Evolutionary conservation across 2,888 invertebrate genomes (phyloP), one percentile per base, ranked within the genome.

Genomic region (Lypha dubia): DNA sequence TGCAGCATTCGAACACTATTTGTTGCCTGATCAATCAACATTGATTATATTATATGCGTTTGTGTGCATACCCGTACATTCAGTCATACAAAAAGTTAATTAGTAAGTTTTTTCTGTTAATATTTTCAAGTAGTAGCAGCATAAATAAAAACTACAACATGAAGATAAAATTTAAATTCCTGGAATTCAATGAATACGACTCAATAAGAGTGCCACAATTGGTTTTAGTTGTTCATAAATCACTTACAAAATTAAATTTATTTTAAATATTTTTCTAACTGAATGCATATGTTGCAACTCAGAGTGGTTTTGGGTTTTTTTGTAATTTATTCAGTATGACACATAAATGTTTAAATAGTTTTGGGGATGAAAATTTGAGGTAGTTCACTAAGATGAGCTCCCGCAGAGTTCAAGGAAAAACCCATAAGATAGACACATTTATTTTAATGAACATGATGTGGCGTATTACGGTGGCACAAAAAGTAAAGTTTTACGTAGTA

Each of bases 151-250:
- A 46, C 56, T 28, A 71, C 17, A 49, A 46, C 20, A 32, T 1
- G 1, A 46, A 62, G 49, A 24, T 62, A 32, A 53, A 44, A 53
- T n/a, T 28, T 22, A 44, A 73, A 60, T 74, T 67, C 80, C 67
- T 67, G 32, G 60, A 74, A 74, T 60, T 7, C 80, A 74, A 60
- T 53, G n/a, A 68, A 73, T 22, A 60, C 49, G 60, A 77, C 56
- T n/a, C 22, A 60, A 49, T 35, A 60, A 32, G 24, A 58, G 17
- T 46, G 6, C 28, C n/a, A 70, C 41, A 73, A 73, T 35, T 46
- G 13, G n/a, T 58, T 44, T n/a, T 22, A 62, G 75, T 53, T 73
- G n/a, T n/a, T n/a, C n/a, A 35, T 70, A 60, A 22, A 70, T 81
- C 74, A 75, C 75, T 67, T 73, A 73, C 35, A n/a, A 17, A n/a